A percentile compares a stretch with the other conserved stretches of the same genome.
phyloP scores from a whole-genome alignment of 2,888 invertebrate species.

The Acrocyrtus sp. region DNA sequence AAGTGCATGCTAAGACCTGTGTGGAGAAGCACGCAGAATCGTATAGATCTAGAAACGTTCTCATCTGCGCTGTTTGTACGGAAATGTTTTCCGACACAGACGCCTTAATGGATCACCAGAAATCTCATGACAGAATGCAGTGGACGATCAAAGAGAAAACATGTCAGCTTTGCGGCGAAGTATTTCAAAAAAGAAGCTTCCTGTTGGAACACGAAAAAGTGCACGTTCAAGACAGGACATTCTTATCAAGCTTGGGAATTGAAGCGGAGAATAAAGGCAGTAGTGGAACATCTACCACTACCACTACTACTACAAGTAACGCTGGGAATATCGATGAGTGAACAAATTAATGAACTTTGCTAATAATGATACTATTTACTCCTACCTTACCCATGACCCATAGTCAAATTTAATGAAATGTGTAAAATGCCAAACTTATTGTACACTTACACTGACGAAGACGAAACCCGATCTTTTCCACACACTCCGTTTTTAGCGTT shows the following conservation, averaged over 20 bases:
- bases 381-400: too few species aligned
- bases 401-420: too few species aligned
- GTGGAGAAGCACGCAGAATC: constrained; percentile 47
- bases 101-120: constrained; percentile 52
- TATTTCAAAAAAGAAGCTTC: constrained; percentile 45
- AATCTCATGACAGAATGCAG: constrained; percentile 50
- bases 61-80: constrained; percentile 44
- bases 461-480: too few species aligned
- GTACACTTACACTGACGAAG: too few species aligned
- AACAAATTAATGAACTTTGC: not conserved
- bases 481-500: too few species aligned
- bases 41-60: constrained; percentile 39
- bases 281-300: not conserved
- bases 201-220: constrained; percentile 43
- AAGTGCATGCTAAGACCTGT: constrained; percentile 49
- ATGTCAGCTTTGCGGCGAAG: constrained; percentile 45
- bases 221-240: constrained; percentile 35
- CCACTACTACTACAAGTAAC: not conserved
- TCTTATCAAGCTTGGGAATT: constrained; percentile 35
- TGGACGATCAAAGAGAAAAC: constrained; percentile 52
- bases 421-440: too few species aligned
- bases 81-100: constrained; percentile 48
- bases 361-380: too few species aligned
- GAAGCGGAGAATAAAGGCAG: constrained; percentile 20
- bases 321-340: constrained; percentile 3